Base-by-base conservation (phyloP, 2,888 invertebrate species). In the Acrocyrtus sp. region DNA sequence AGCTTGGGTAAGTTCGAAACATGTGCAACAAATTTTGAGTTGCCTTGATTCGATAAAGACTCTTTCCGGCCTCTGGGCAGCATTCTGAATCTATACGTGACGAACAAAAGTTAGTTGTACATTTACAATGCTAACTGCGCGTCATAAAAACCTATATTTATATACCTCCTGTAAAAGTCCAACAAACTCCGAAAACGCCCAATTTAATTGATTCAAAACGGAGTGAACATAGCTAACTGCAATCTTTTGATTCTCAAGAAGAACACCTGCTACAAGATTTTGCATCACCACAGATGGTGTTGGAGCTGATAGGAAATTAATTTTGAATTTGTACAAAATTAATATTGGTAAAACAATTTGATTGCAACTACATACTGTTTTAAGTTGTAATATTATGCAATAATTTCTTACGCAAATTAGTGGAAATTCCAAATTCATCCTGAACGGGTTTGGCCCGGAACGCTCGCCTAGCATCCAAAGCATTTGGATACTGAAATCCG, bases 151-250 rank as follows among this genome's bases (percentile, higher is more conserved):
- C n/a, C n/a, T n/a, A n/a, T n/a, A n/a, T n/a, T n/a, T 29, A 48
- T 53, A 60, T 82, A 90, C 90, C 87, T 94, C 93, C 83, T 94
- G 94, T 82, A 94, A 87, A 87, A 93, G 89, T 24, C 92, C 90
- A 77, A 94, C 91, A 82, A 94, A 94, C 82, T 94, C 94, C 0
- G 94, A 94, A 83, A 94, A 94, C 0, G 93, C 91, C 94, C 94
- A 94, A 85, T 94, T 94, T 4, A 94, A 86, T 81, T 94, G 93
- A 82, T 91, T 92, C 5, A 94, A 86, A 24, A 94, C 85, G 0
- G 92, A 92, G 84, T 93, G 92, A 12, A 94, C 85, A 82, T 91
- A 92, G 0, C 88, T 85, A 0, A 90, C 90, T 0, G 92, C 89
- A 21, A 88, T 86, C 34, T 88, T 88, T 6, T 89, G 88, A 81